Conservation (phyloP, 2,888 invertebrate species). For the Meiosimyza platycephala region DNA sequence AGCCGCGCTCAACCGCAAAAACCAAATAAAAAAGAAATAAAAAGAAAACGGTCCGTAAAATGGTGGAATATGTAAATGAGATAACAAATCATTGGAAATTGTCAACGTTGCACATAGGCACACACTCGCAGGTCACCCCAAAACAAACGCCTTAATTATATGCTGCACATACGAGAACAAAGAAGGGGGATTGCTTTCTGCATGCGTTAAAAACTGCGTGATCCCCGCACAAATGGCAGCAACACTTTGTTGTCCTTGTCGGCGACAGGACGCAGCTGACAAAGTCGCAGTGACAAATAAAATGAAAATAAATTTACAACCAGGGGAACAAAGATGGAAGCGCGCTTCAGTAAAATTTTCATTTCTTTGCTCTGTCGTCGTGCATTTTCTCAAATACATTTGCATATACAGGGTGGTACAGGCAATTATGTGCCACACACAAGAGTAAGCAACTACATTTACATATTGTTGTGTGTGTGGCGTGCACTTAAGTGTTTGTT, state of each 20-base stretch:
- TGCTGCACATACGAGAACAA: slow-evolving; percentile 6
- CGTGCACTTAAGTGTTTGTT: neutral
- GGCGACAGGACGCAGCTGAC: slow-evolving; percentile 55
- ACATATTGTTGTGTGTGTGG: slow-evolving; percentile 12
- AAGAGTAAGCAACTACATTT: neutral
- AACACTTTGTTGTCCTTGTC: slow-evolving; percentile 1
- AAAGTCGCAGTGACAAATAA: slow-evolving; percentile 44
- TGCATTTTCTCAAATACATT: slow-evolving; percentile 21
- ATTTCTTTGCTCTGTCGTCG: slow-evolving; percentile 48
- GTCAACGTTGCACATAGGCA: slow-evolving; percentile 54
- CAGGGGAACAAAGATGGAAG: slow-evolving; percentile 48
- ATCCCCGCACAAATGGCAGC: neutral
- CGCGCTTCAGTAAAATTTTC: slow-evolving; percentile 25
- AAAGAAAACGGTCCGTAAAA: slow-evolving; percentile 33
- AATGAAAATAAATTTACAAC: slow-evolving; percentile 24
- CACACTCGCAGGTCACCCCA: slow-evolving; percentile 35
- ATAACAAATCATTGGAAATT: slow-evolving; percentile 63
- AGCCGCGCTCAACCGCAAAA: slow-evolving; percentile 38
- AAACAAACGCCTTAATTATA: slow-evolving; percentile 23
- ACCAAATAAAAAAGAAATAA: slow-evolving; percentile 10
- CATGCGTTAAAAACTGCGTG: slow-evolving; percentile 9
- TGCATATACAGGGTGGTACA: slow-evolving; percentile 32
- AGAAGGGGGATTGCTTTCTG: slow-evolving; percentile 35
- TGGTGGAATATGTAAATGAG: slow-evolving; percentile 61
- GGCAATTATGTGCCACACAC: neutral